Conservation (phyloP, 2,888 invertebrate species). For the Oscheius sp. region DNA sequence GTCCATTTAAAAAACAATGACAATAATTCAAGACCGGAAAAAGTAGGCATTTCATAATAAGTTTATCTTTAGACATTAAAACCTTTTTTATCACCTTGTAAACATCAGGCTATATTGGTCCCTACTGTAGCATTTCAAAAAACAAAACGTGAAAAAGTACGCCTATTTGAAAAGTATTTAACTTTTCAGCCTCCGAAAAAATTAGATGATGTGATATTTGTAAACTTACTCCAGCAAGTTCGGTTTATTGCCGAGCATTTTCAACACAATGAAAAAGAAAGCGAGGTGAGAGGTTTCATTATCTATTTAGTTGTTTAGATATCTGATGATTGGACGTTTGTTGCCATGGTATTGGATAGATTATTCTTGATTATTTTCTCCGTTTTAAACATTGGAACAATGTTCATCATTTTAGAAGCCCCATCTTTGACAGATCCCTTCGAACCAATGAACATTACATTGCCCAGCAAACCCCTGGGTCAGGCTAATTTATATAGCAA, state of each 20-base stretch:
- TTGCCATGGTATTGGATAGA: conserved; percentile 69
- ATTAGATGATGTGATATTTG: conserved; percentile 64
- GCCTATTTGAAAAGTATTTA: neutral
- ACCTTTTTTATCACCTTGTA: conserved; percentile 37
- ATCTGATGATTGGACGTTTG: conserved; percentile 69
- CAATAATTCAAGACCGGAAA: conserved; percentile 40
- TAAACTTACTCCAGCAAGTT: conserved; percentile 64
- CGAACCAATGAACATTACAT: conserved; percentile 66
- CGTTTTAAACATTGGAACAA: conserved; percentile 66
- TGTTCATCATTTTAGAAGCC: conserved; percentile 67
- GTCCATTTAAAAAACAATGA: conserved; percentile 41
- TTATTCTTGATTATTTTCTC: conserved; percentile 68
- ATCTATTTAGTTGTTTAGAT: conserved; percentile 44
- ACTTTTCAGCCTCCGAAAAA: conserved; percentile 38
- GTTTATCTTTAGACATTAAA: conserved; percentile 33
- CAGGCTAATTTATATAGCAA: conserved; percentile 55
- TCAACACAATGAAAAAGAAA: conserved; percentile 64
- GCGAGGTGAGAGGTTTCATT: conserved; percentile 53
- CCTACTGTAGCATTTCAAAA: conserved; percentile 55
- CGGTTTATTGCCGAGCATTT: conserved; percentile 70
- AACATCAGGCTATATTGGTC: conserved; percentile 27
- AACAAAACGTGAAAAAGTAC: conserved; percentile 40
- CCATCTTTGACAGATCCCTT: conserved; percentile 66
- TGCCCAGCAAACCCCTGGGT: conserved; percentile 66
- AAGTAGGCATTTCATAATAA: conserved; percentile 16